Evolutionary conservation across 2,888 invertebrate genomes (phyloP).

Genomic region (Drosophila robusta): DNA sequence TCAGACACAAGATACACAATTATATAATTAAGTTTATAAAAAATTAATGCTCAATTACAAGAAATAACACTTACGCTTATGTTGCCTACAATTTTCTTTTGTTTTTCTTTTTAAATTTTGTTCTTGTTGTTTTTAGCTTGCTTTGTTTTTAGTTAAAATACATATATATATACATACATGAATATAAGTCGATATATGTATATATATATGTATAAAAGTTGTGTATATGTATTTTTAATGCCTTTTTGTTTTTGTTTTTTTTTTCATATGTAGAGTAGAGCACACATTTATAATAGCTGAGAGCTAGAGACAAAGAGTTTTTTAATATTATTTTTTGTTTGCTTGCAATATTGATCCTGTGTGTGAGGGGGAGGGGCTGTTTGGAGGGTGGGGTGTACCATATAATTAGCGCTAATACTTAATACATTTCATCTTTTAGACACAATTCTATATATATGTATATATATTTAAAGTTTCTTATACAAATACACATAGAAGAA

Average conservation of each 20-base stretch:
- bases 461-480: constrained; percentile 27
- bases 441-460: constrained; percentile 43
- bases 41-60: constrained; percentile 80
- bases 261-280: constrained; percentile 45
- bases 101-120: constrained; percentile 20
- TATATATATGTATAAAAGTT: constrained; percentile 10
- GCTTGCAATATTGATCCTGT: constrained; percentile 32
- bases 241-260: constrained; percentile 19
- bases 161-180: constrained; percentile 39
- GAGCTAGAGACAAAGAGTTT: constrained; percentile 54
- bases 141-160: constrained; percentile 47
- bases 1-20: constrained; percentile 81
- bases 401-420: constrained; percentile 50
- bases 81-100: constrained; percentile 50
- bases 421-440: constrained; percentile 64
- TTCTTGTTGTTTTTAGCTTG: constrained; percentile 39
- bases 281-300: constrained; percentile 62
- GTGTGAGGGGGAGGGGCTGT: constrained; percentile 4
- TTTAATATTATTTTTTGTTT: constrained; percentile 9
- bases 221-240: constrained; percentile 19
- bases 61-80: constrained; percentile 83
- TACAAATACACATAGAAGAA: constrained; percentile 52
- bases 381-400: constrained; percentile 12
- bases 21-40: constrained; percentile 70
- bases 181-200: constrained; percentile 24